Conservation (phyloP, 2,888 invertebrate species). For the Pseudococcus jackbeardsleyi region DNA sequence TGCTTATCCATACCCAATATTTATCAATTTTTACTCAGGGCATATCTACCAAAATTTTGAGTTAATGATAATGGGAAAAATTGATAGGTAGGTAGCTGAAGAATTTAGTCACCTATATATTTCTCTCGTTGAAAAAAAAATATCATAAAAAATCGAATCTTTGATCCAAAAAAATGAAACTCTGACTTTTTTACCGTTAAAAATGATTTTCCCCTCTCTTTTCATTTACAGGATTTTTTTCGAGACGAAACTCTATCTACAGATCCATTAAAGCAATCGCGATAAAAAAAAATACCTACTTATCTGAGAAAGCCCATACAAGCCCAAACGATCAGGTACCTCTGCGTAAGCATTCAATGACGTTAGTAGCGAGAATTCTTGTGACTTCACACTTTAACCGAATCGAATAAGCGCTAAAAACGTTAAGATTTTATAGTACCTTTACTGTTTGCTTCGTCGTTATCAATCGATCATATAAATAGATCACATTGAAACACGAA, state of each 20-base stretch:
- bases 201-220: too few species aligned
- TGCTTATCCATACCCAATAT: too few species aligned
- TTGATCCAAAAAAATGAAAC: too few species aligned
- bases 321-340: background rate
- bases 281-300: background rate
- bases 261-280: background rate
- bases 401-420: constrained; percentile 32
- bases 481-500: constrained; percentile 41
- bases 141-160: too few species aligned
- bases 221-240: background rate
- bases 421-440: background rate
- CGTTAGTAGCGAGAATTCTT: background rate
- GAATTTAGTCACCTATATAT: too few species aligned
- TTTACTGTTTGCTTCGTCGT: background rate
- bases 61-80: too few species aligned
- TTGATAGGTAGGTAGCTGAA: too few species aligned
- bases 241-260: background rate
- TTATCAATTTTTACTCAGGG: too few species aligned
- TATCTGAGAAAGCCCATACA: too few species aligned
- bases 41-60: too few species aligned
- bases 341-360: background rate
- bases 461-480: constrained; percentile 39
- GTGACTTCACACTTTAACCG: constrained; percentile 29
- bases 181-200: too few species aligned
- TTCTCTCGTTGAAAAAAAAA: too few species aligned